These are phyloP conservation scores for Brassicogethes aeneus DNA, from an alignment of 2,888 invertebrate species.

Conservation along the genomic window DNA sequence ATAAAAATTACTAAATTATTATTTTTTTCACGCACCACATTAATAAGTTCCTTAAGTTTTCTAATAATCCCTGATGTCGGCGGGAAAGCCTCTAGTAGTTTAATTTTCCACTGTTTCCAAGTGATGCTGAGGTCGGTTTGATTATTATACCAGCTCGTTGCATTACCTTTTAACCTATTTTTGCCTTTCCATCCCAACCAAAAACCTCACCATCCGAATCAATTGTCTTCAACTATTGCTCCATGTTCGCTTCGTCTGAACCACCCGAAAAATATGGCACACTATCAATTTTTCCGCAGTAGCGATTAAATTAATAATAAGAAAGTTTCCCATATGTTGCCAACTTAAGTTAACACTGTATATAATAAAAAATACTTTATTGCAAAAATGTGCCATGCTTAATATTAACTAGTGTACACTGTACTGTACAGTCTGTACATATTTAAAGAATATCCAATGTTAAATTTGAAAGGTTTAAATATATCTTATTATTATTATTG, in stretches of 20 bases:
- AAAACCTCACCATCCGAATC: constrained; percentile 8
- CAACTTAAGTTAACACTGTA: too few species aligned
- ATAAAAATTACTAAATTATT: constrained; percentile 8
- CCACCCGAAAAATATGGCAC: background rate
- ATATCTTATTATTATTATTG: too few species aligned
- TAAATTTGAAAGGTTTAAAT: too few species aligned
- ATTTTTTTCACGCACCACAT: background rate
- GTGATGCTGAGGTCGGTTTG: constrained; percentile 4
- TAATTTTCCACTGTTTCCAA: constrained; percentile 5
- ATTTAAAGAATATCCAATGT: too few species aligned
- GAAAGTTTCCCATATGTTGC: too few species aligned
- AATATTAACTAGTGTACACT: too few species aligned
- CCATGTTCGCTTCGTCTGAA: background rate
- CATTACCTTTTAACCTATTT: constrained; percentile 6
- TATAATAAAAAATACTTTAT: too few species aligned
- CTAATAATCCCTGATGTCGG: constrained; percentile 3
- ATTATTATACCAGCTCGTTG: constrained; percentile 8
- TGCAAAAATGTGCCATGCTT: too few species aligned
- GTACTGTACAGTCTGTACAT: too few species aligned
- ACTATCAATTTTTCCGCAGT: background rate
- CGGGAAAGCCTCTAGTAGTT: constrained; percentile 4
- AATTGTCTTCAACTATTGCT: constrained; percentile 8
- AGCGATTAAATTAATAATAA: too few species aligned
- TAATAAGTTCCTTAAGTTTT: constrained; percentile 4
- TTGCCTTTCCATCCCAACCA: constrained; percentile 8